These are phyloP conservation scores for Thaleichthys pacificus DNA, from an alignment of 2,797 vertebrate genomes.

Conservation along the genomic window DNA sequence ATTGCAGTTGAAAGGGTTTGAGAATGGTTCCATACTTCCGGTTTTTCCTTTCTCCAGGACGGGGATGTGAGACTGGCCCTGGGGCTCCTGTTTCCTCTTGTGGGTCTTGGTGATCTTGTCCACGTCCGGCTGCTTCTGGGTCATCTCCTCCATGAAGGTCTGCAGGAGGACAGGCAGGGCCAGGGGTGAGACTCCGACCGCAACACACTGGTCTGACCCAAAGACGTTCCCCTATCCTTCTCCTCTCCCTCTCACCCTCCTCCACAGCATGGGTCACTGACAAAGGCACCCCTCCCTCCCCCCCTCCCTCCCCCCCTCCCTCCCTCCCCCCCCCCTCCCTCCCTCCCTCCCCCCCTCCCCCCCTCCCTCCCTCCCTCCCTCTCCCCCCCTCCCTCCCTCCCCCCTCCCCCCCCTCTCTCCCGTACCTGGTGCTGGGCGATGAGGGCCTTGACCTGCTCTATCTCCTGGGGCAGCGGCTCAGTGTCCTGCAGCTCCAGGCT, in stretches of 20 bases:
- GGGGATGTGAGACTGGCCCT: constrained; percentile 95
- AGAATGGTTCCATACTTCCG: constrained; percentile 80
- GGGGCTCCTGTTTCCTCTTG: constrained; percentile 91
- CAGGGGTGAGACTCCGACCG: not conserved
- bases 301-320: too few relatives aligned
- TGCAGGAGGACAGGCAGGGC: constrained; percentile 56
- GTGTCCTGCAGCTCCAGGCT: constrained; percentile 91
- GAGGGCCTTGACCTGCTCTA: constrained; percentile 92
- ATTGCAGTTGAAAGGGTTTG: too few relatives aligned
- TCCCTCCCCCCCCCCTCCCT: not conserved
- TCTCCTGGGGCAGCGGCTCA: constrained; percentile 89
- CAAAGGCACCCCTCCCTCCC: too few relatives aligned
- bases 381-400: too few relatives aligned
- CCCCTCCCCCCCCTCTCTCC: not conserved
- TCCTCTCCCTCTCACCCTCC: too few relatives aligned
- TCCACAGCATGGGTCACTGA: too few relatives aligned
- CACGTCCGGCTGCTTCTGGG: constrained; percentile 98
- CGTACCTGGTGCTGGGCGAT: constrained; percentile 95
- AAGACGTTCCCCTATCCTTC: not conserved
- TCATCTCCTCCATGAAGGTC: constrained; percentile 99
- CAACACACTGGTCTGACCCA: not conserved
- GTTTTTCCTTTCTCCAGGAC: constrained; percentile 89
- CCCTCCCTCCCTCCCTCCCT: too few relatives aligned
- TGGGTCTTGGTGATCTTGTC: constrained; percentile 99
- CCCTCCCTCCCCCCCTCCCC: not conserved